These are phyloP conservation scores for Ceratotherium simum DNA, from an alignment of 2,113 vertebrate genomes.

Conservation along the genomic window DNA sequence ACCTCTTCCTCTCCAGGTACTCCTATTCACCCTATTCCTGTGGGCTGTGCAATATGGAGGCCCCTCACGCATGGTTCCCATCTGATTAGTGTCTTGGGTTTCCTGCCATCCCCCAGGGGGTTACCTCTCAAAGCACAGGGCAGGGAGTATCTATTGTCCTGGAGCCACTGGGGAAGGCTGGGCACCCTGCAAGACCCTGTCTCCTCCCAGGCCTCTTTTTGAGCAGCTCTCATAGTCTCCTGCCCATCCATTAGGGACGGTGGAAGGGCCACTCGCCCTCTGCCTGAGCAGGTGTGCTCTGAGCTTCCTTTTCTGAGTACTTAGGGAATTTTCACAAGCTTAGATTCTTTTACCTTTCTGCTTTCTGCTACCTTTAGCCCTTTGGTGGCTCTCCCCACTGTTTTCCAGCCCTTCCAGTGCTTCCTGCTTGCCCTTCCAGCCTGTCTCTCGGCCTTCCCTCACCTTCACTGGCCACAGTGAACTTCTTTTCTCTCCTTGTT, in stretches of 20 bases:
- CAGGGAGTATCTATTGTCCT: neutral
- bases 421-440: neutral
- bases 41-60: neutral
- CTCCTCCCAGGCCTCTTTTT: neutral
- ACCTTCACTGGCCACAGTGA: neutral
- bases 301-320: neutral
- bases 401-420: neutral
- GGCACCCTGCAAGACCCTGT: rapidly evolving
- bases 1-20: neutral
- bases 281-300: neutral
- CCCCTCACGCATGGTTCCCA: neutral
- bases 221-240: neutral
- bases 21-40: neutral
- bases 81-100: neutral
- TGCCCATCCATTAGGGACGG: neutral
- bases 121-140: neutral
- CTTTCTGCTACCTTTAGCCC: neutral
- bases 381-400: neutral
- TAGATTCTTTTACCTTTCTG: neutral
- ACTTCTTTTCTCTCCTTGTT: neutral
- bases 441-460: neutral
- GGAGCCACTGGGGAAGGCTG: neutral
- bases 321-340: neutral
- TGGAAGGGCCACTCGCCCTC: neutral
- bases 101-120: neutral